These are phyloP conservation scores for Zoanthus sociatus DNA, from an alignment of 92 coral and sea anemone species.

Conservation along the genomic window DNA sequence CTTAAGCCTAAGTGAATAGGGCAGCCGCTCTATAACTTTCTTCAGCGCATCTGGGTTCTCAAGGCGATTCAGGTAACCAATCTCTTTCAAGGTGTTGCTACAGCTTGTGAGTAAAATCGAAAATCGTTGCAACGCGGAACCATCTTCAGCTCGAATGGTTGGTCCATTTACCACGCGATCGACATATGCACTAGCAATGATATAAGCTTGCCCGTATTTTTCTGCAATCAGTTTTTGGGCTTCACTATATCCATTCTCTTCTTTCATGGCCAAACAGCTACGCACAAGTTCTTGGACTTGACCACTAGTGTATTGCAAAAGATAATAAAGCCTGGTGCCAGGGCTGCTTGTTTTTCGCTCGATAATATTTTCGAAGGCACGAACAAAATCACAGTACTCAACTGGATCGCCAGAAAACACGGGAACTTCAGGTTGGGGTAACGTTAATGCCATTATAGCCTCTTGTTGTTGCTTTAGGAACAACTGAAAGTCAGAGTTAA, in stretches of 20 bases:
- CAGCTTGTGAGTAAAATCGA: conserved; percentile 41
- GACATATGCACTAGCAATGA: not conserved
- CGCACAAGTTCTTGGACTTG: conserved; percentile 1
- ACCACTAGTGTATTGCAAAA: conserved; percentile 23
- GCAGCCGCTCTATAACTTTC: conserved; percentile 54
- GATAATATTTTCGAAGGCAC: conserved; percentile 21
- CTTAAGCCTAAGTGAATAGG: conserved; percentile 22
- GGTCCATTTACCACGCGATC: conserved; percentile 10
- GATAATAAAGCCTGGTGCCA: conserved; percentile 30
- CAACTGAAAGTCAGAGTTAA: not conserved
- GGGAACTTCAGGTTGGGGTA: conserved; percentile 22
- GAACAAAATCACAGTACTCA: not conserved
- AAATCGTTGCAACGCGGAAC: conserved; percentile 37
- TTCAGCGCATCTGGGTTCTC: conserved; percentile 18
- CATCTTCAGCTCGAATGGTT: conserved; percentile 30
- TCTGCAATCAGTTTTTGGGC: not conserved
- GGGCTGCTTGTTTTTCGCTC: not conserved
- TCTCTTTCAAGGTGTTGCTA: conserved; percentile 13
- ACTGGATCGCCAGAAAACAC: conserved; percentile 1
- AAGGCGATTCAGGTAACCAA: not conserved
- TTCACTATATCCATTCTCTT: not conserved
- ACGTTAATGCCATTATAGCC: conserved; percentile 23
- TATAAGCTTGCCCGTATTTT: not conserved
- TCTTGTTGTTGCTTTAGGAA: conserved; percentile 22
- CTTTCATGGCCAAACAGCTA: conserved; percentile 14